Conservation (phyloP, 2,888 invertebrate genomes). For the Tetheella fluctuosa region DNA sequence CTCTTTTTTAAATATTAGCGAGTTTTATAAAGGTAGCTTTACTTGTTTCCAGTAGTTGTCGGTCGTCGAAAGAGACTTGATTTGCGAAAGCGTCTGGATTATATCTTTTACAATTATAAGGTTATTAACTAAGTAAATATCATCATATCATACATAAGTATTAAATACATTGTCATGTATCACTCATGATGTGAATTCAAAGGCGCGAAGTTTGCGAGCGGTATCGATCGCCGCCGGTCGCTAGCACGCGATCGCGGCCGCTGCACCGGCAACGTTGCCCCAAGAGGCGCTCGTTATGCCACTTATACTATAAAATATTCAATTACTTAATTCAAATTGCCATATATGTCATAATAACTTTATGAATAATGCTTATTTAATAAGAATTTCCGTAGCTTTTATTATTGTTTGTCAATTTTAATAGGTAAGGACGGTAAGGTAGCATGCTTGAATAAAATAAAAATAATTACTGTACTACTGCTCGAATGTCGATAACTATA, state of each 20-base stretch:
- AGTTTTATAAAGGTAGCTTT: not conserved
- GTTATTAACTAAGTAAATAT: not conserved
- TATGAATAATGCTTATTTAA: too few species aligned
- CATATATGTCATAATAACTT: not conserved
- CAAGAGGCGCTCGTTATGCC: conserved; percentile 14
- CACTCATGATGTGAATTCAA: conserved; percentile 48
- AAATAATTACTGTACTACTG: too few species aligned
- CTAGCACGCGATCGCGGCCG: conserved; percentile 75
- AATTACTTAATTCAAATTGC: conserved; percentile 30
- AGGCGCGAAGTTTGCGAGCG: conserved; percentile 73
- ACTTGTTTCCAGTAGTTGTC: not conserved
- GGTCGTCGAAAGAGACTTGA: not conserved
- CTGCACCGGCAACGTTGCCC: conserved; percentile 57
- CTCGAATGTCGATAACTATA: too few species aligned
- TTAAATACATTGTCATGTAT: not conserved
- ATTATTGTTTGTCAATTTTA: too few species aligned
- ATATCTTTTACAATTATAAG: too few species aligned
- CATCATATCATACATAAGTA: not conserved
- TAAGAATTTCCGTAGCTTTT: too few species aligned
- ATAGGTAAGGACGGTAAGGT: too few species aligned
- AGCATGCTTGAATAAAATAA: too few species aligned
- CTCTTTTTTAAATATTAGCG: not conserved
- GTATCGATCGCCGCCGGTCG: conserved; percentile 72
- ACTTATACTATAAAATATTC: conserved; percentile 37
- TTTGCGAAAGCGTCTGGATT: not conserved